These are phyloP conservation scores for Hippocampus mohnikei DNA, from an alignment of 2,113 vertebrate species.

Conservation along the genomic window DNA sequence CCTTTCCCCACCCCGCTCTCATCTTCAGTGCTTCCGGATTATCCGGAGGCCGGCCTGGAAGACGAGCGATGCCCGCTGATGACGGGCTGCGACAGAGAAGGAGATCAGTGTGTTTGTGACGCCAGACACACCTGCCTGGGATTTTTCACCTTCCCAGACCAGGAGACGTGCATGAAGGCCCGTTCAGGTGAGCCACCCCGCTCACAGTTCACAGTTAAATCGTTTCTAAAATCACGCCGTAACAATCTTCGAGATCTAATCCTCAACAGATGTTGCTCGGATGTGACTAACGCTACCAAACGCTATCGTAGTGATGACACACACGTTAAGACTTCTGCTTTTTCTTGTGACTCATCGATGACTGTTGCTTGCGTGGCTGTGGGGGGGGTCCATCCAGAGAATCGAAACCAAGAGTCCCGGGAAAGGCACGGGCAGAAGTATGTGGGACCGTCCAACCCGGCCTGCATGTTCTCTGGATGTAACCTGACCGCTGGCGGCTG, in stretches of 20 bases:
- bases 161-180: constrained; percentile 64
- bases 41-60: constrained; percentile 63
- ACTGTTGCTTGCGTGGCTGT: neutral
- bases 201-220: neutral
- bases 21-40: constrained; percentile 53
- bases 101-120: constrained; percentile 68
- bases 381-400: constrained; percentile 53
- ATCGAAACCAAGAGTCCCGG: constrained; percentile 56
- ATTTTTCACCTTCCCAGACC: constrained; percentile 66
- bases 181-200: constrained; percentile 58
- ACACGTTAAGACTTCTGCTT: constrained; percentile 29
- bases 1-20: neutral
- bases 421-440: constrained; percentile 66
- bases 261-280: constrained; percentile 59
- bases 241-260: constrained; percentile 47
- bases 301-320: constrained; percentile 59
- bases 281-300: constrained; percentile 57
- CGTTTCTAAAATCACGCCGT: constrained; percentile 3
- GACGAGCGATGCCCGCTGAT: constrained; percentile 70
- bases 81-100: constrained; percentile 68
- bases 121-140: constrained; percentile 67
- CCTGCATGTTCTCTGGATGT: constrained; percentile 75
- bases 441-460: constrained; percentile 65
- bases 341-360: constrained; percentile 47
- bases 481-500: constrained; percentile 75